Evolutionary conservation across 2,888 invertebrate genomes (phyloP).

Genomic region (Drosophila phalerata): DNA sequence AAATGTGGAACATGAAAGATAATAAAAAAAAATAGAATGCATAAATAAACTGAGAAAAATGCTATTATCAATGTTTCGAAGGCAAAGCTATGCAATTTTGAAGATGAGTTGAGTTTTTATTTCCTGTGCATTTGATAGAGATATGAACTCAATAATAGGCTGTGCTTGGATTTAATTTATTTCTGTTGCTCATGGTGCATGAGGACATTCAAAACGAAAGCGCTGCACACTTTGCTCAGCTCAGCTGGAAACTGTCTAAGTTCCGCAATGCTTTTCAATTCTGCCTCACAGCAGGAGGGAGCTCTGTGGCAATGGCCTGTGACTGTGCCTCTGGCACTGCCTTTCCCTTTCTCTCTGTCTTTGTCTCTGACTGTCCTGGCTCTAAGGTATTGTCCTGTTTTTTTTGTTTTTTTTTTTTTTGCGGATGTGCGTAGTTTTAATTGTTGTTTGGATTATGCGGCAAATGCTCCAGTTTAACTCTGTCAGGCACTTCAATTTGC

Average conservation of each 20-base stretch:
- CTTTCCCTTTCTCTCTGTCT: background rate
- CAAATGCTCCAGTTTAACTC: conserved; percentile 63
- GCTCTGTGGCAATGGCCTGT: conserved; percentile 12
- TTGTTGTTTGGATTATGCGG: conserved; percentile 71
- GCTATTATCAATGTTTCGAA: background rate
- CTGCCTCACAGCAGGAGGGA: conserved; percentile 21
- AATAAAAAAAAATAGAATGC: background rate
- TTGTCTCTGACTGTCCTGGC: background rate
- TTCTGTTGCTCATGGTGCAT: conserved; percentile 1
- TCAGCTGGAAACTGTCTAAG: conserved; percentile 41
- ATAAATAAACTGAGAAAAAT: background rate
- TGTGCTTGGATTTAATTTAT: conserved; percentile 2
- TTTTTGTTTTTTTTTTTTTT: conserved; percentile 32
- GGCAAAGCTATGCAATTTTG: background rate
- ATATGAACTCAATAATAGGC: conserved; percentile 10
- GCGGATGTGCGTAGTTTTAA: conserved; percentile 64
- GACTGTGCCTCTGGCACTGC: conserved; percentile 1
- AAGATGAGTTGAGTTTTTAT: background rate
- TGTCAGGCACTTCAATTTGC: conserved; percentile 48
- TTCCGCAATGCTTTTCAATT: conserved; percentile 11
- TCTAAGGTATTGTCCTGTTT: conserved; percentile 23
- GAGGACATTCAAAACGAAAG: conserved; percentile 7
- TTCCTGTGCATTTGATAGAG: conserved; percentile 1
- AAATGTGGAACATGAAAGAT: background rate
- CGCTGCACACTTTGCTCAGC: conserved; percentile 28